Conservation (phyloP, 2,888 invertebrate species). For the Agrotis exclamationis region DNA sequence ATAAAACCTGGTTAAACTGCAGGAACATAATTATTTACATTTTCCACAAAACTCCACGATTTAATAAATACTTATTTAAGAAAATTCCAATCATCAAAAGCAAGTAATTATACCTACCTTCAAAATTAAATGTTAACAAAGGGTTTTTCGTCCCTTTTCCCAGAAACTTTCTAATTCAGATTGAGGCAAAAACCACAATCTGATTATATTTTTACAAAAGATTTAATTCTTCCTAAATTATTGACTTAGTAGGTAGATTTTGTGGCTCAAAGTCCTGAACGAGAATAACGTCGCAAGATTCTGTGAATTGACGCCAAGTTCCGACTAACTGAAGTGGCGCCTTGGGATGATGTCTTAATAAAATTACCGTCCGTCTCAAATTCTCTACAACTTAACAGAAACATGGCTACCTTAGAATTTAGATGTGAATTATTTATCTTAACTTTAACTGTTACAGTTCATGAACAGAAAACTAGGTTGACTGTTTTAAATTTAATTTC, state of each 20-base stretch:
- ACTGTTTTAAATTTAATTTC: not conserved
- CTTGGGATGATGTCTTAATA: constrained; percentile 33
- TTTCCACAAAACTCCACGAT: too few species aligned
- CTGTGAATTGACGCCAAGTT: constrained; percentile 13
- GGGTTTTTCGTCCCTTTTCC: not conserved
- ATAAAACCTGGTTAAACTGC: too few species aligned
- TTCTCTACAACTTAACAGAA: constrained; percentile 18
- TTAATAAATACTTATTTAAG: too few species aligned
- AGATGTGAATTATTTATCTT: constrained; percentile 3
- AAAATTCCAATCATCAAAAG: not conserved
- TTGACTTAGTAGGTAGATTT: constrained; percentile 26
- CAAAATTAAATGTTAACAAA: not conserved
- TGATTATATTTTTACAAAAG: constrained; percentile 19
- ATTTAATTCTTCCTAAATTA: constrained; percentile 22
- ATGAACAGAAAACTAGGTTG: not conserved
- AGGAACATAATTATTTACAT: too few species aligned
- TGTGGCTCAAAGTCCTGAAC: constrained; percentile 7
- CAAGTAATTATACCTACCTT: not conserved
- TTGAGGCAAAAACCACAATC: constrained; percentile 9
- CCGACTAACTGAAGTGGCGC: constrained; percentile 18
- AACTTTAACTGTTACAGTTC: not conserved
- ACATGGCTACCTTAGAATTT: constrained; percentile 24
- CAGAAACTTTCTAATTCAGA: not conserved
- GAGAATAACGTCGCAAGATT: constrained; percentile 22
- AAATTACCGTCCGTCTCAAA: constrained; percentile 24